Conservation (phyloP, 2,797 vertebrate genomes). For the Zenarchopterus dispar region DNA sequence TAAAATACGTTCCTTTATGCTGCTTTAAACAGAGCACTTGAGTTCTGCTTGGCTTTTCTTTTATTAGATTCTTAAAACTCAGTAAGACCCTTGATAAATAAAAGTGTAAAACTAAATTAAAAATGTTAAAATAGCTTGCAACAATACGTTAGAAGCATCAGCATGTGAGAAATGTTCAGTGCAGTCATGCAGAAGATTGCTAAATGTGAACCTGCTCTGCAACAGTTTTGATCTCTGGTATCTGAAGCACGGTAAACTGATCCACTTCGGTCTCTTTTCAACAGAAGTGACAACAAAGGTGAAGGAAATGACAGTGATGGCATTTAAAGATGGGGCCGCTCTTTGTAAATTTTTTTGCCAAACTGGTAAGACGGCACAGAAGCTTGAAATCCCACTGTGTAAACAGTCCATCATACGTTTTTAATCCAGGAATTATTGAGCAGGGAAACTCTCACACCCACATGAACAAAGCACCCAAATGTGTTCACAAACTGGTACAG, state of each 20-base stretch:
- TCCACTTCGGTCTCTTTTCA: constrained; percentile 40
- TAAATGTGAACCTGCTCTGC: constrained; percentile 22
- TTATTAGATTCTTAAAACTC: constrained; percentile 11
- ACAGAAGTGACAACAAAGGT: constrained; percentile 52
- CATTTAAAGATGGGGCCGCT: constrained; percentile 40
- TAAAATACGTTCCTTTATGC: too few species aligned
- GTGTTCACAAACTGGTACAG: constrained; percentile 39
- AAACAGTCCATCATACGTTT: constrained; percentile 26
- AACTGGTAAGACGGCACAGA: constrained; percentile 22
- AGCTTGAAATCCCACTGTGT: constrained; percentile 17
- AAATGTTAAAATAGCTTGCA: background rate
- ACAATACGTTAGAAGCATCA: background rate
- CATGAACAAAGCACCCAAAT: constrained; percentile 31
- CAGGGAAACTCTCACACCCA: constrained; percentile 29
- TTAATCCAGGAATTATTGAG: constrained; percentile 13
- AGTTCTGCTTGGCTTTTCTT: background rate
- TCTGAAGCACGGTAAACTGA: constrained; percentile 11
- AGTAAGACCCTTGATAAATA: constrained; percentile 5
- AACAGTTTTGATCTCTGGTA: constrained; percentile 32
- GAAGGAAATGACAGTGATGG: constrained; percentile 42
- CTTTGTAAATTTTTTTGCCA: constrained; percentile 36
- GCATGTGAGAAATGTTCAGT: background rate
- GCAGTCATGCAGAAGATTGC: background rate
- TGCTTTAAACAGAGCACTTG: constrained; percentile 15
- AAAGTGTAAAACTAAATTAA: too few species aligned